Conservation (phyloP, 2,888 invertebrate species). For the Branchipolynoe longqiensis region DNA sequence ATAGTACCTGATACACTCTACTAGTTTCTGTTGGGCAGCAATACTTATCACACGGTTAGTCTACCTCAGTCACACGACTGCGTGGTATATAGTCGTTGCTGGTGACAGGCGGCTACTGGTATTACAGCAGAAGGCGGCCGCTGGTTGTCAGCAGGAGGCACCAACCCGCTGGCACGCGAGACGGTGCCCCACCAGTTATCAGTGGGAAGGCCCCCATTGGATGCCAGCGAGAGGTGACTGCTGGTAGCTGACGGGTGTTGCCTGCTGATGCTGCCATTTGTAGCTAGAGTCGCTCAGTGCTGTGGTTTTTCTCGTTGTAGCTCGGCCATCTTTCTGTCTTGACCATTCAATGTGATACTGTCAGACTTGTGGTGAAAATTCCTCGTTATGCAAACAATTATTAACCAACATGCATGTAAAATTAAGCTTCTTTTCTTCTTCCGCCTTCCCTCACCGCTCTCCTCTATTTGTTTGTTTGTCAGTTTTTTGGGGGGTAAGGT, state of each 20-base stretch:
- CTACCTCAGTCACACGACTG: slow-evolving; percentile 3
- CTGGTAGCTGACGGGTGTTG: too few species aligned
- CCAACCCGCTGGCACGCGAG: too few species aligned
- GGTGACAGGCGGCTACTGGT: too few species aligned
- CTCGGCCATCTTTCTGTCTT: slow-evolving; percentile 50
- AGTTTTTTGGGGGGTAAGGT: slow-evolving; percentile 1
- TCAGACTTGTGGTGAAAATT: slow-evolving; percentile 52
- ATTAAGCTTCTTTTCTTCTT: slow-evolving; percentile 23
- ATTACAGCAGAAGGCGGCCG: too few species aligned
- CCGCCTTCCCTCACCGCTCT: too few species aligned
- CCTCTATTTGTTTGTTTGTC: too few species aligned
- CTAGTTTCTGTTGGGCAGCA: slow-evolving; percentile 50
- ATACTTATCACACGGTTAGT: background rate
- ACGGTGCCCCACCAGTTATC: too few species aligned
- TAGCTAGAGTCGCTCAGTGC: background rate
- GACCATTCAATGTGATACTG: slow-evolving; percentile 56
- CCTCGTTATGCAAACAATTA: slow-evolving; percentile 52
- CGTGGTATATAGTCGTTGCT: too few species aligned
- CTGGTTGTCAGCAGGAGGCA: too few species aligned
- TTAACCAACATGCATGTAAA: slow-evolving; percentile 16
- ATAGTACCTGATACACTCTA: slow-evolving; percentile 45
- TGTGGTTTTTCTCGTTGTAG: slow-evolving; percentile 39
- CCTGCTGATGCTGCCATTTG: slow-evolving; percentile 38
- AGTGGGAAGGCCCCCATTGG: too few species aligned
- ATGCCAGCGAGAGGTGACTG: too few species aligned